A percentile compares a stretch with the other conserved stretches of the same genome.
These are phyloP conservation scores for Leptodirus hochenwartii DNA, from an alignment of 2,888 invertebrate genomes.

Conservation along the genomic window DNA sequence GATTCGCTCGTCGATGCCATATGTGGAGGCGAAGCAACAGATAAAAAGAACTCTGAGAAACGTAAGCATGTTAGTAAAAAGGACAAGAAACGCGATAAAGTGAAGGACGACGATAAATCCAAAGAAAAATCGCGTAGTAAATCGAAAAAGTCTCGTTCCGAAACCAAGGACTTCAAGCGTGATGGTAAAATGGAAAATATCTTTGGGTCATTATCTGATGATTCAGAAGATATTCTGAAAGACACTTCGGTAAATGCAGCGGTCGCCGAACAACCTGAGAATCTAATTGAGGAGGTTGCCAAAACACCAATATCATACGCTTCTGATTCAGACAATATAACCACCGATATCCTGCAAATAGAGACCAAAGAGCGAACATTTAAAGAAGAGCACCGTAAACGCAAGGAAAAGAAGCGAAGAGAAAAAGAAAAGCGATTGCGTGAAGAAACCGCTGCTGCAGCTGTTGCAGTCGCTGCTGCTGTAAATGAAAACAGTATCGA, in stretches of 20 bases:
- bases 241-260: slow-evolving; percentile 12
- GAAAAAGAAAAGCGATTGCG: slow-evolving; percentile 34
- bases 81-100: slow-evolving; percentile 40
- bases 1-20: slow-evolving; percentile 18
- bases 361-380: too few species aligned
- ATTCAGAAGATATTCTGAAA: slow-evolving; percentile 28
- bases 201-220: slow-evolving; percentile 71
- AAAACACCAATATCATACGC: slow-evolving; percentile 21
- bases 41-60: slow-evolving; percentile 21
- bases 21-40: slow-evolving; percentile 20
- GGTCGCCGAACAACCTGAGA: slow-evolving; percentile 9
- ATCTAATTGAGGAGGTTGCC: slow-evolving; percentile 14
- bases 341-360: not conserved
- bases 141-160: slow-evolving; percentile 29
- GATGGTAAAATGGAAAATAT: slow-evolving; percentile 78
- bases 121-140: slow-evolving; percentile 38
- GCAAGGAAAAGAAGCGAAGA: slow-evolving; percentile 42
- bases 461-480: too few species aligned
- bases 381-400: slow-evolving; percentile 37
- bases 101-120: slow-evolving; percentile 33
- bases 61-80: slow-evolving; percentile 26
- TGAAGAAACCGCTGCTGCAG: slow-evolving; percentile 28
- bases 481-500: slow-evolving; percentile 62
- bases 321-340: slow-evolving; percentile 30
- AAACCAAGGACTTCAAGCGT: slow-evolving; percentile 31